Percentiles rank a stretch among this genome's conserved stretches.
These are phyloP conservation scores for Capreolus pygargus DNA, from an alignment of 2,113 vertebrate genomes.

Conservation along the genomic window DNA sequence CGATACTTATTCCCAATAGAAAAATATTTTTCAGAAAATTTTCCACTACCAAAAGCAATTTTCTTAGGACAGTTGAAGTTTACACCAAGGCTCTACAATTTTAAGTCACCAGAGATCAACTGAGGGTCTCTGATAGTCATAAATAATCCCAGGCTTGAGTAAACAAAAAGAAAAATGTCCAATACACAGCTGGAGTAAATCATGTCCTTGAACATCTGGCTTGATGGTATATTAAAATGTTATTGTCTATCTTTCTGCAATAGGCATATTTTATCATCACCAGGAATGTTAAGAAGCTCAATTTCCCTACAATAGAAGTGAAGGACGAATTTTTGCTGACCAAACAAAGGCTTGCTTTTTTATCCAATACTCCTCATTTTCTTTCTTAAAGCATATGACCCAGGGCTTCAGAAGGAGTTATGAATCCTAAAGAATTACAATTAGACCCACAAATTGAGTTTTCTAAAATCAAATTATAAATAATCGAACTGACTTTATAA, in stretches of 20 bases:
- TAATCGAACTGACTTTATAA: background rate
- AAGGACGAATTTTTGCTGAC: background rate
- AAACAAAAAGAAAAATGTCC: background rate
- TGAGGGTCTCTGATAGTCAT: background rate
- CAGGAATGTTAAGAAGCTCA: background rate
- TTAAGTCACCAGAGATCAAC: background rate
- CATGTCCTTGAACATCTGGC: background rate
- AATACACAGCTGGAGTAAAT: background rate
- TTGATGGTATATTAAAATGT: background rate
- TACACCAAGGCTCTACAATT: background rate
- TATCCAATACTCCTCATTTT: background rate
- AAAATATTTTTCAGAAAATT: background rate
- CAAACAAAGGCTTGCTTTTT: background rate
- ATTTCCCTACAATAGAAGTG: background rate
- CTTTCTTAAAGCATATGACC: background rate
- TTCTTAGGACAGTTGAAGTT: background rate
- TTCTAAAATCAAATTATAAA: constrained; percentile 38
- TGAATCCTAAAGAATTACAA: background rate
- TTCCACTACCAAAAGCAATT: background rate
- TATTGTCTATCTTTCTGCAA: background rate
- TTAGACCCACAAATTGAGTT: background rate
- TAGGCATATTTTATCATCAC: background rate
- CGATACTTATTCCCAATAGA: background rate
- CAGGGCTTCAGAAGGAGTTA: background rate
- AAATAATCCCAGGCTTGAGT: background rate